phyloP scores from a whole-genome alignment of 2,113 vertebrate genomes.

The Edolisoma coerulescens region DNA sequence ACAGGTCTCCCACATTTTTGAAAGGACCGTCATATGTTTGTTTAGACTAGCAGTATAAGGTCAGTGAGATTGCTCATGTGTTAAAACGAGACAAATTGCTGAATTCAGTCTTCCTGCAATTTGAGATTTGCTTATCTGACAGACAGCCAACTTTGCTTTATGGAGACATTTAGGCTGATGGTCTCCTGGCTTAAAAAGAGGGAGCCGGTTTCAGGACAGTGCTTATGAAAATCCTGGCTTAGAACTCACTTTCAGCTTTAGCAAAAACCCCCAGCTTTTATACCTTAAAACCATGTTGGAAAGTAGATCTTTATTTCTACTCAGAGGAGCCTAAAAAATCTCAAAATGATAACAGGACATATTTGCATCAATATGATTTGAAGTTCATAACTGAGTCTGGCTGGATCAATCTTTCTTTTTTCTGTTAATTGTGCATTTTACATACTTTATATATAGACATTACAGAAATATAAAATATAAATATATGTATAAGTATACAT shows the following conservation, averaged over 20 bases:
- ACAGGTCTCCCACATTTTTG: neutral
- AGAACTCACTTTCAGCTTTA: neutral
- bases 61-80: neutral
- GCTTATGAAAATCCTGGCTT: neutral
- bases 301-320: neutral
- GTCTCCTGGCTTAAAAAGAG: neutral
- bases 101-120: neutral
- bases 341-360: neutral
- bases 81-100: neutral
- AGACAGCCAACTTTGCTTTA: neutral
- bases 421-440: neutral
- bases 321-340: neutral
- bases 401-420: neutral
- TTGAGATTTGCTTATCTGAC: neutral
- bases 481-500: neutral
- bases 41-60: neutral
- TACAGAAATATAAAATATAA: neutral
- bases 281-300: neutral
- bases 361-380: neutral
- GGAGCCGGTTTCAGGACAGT: neutral
- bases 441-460: neutral
- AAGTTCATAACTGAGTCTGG: neutral
- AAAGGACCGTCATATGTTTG: neutral
- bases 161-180: neutral
- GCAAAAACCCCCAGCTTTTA: fast-evolving